Conservation (phyloP, 2,113 vertebrate genomes). For the Salminus brasiliensis region DNA sequence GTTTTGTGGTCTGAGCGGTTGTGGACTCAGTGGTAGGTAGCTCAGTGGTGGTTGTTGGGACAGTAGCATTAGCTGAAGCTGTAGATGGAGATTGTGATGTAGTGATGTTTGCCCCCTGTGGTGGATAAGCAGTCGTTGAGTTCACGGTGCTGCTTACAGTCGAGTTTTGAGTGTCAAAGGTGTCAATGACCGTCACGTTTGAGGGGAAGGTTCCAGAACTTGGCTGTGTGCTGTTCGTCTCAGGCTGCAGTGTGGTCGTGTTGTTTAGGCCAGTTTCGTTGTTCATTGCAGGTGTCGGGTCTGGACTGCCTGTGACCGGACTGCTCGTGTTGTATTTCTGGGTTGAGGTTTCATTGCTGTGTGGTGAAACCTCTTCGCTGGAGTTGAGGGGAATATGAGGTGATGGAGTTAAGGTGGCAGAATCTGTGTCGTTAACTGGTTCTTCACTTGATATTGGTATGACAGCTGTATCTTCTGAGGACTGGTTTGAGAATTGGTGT, state of each 20-base stretch:
- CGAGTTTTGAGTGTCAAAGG: neutral
- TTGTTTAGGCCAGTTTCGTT: neutral
- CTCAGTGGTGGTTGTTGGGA: neutral
- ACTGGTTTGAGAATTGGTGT: neutral
- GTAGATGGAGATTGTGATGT: neutral
- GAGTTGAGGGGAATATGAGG: neutral
- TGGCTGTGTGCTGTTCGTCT: neutral
- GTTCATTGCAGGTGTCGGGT: neutral
- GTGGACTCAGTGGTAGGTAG: neutral
- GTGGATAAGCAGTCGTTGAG: neutral
- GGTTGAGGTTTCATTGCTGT: neutral
- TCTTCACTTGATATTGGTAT: neutral
- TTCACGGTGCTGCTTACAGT: neutral
- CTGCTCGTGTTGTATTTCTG: neutral
- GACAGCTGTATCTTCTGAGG: neutral
- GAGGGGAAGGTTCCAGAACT: constrained; percentile 14
- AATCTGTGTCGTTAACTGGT: neutral
- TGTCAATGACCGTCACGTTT: neutral
- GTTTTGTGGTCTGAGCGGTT: neutral
- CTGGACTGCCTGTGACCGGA: neutral
- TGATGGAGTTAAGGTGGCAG: neutral
- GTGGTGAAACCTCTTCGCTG: neutral
- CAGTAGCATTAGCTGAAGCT: constrained; percentile 4
- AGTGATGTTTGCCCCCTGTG: neutral
- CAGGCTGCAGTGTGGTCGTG: neutral